Evolutionary conservation across 2,113 vertebrate genomes (phyloP), one percentile per base, ranked within the genome.

Genomic region (Cygnus atratus): DNA sequence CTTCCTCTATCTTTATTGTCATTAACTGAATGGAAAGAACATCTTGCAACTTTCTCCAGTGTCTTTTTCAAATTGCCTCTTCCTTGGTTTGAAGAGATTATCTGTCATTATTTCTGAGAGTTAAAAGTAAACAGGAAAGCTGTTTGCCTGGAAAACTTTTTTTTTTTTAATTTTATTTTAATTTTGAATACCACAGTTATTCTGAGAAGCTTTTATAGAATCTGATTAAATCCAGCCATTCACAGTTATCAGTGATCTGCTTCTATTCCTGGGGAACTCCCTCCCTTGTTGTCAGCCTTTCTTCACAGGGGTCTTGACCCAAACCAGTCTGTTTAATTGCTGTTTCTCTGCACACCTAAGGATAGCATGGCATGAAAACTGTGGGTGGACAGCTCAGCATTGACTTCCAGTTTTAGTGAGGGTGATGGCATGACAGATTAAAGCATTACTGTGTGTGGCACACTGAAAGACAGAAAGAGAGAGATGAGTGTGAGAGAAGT

Each of bases 151-250:
- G 46, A 48, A 59, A 71, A 80, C 3, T 37, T 31, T 88, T 84
- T 19, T 14, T 14, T 7, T 61, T 48, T n/a, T 52, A 61, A 8
- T 67, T 66, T 48, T 48, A 59, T 7, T 13, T 48, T 48, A 31
- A 16, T 52, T 46, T 61, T 61, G 9, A 17, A 62, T 52, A 43
- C 37, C 76, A 70, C 2, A 46, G 4, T 55, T 62, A 20, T 80
- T 37, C 26, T 61, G 71, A 83, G 66, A 91, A 89, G n/a, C 15
- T 90, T 93, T 91, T 91, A 70, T 84, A 84, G 77, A 41, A 83
- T 88, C 76, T 92, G 86, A 88, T 91, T 92, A 87, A 95, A 85
- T 92, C 86, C 74, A 92, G 44, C 19, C 79, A 88, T 93, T 96
- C 75, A 66, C n/a, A 92, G 80, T 65, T 82, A 81, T 67, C 85